Evolutionary conservation across 1,140 invertebrate genomes (phyloP), one percentile per base, ranked within the genome.

Genomic region (Colletes latitarsis): DNA sequence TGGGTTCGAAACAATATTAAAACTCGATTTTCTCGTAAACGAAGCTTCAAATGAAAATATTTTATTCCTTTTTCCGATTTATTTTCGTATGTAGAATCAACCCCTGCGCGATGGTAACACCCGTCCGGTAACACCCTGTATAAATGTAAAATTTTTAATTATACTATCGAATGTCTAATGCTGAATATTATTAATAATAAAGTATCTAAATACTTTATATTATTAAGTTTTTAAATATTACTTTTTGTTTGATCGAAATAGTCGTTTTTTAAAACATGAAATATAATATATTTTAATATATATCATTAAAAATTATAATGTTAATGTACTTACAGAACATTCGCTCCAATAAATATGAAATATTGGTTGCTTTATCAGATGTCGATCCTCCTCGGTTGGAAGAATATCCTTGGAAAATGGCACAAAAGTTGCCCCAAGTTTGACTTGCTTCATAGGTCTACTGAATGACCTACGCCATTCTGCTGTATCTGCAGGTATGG

Each of bases 321-420:
- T 43, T 21, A 57, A 58, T 21, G 15, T 87, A 93, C 95, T 95
- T 94, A 98, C 97, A 85, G 95, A 95, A 94, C 98, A 99, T 93
- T 99, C 98, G 60, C 97, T 98, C 96, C 98, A 98, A 93, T 97
- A 99, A 71, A 98, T 98, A 92, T 99, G 98, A 89, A 99, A 96
- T 90, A 99, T 96, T 39, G 98, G 97, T 83, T 97, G 96, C 82
- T 97, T 96, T 64, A 98, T 94, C 41, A 99, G 94, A 88, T 96
- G 96, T 93, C 95, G 96, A 86, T 96, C 94, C 84, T 96, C 95
- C 82, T 97, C 96, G 67, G 94, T 92, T 19, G 96, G 95, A 41
- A 97, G 90, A 81, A 96, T 94, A 86, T 95, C 95, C 77, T 95
- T 94, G 82, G 95, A 95, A 93, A 98, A 98, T 73, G 97, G 96